Evolutionary conservation across 1,140 invertebrate species (phyloP).

Genomic region (Heliconius hewitsoni): DNA sequence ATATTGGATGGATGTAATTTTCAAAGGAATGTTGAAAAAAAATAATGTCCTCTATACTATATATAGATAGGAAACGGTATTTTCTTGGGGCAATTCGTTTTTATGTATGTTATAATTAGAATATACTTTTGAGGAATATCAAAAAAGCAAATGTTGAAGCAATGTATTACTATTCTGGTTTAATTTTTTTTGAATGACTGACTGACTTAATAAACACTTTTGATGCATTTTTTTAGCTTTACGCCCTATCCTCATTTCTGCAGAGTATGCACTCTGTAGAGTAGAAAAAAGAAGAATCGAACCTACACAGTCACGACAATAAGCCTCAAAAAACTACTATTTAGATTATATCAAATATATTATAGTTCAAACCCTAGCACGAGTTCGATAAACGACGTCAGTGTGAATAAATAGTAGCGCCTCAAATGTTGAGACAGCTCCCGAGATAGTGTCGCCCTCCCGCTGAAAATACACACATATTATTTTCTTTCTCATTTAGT

Average conservation of each 20-base stretch:
- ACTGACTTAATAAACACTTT: too few relatives aligned
- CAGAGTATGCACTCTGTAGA: too few relatives aligned
- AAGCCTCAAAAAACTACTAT: background rate
- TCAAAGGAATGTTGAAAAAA: slow-evolving; percentile 1
- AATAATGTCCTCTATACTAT: background rate
- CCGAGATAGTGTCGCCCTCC: slow-evolving; percentile 28
- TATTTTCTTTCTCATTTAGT: background rate
- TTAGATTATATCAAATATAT: background rate
- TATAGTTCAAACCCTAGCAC: background rate
- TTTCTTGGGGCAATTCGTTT: background rate
- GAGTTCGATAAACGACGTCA: slow-evolving; percentile 44
- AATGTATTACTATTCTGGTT: too few relatives aligned
- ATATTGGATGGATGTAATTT: slow-evolving; percentile 4
- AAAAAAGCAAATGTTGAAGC: too few relatives aligned
- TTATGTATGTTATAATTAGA: too few relatives aligned
- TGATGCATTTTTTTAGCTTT: too few relatives aligned
- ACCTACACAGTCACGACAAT: too few relatives aligned
- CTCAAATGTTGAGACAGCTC: slow-evolving; percentile 29
- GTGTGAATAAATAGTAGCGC: slow-evolving; percentile 41
- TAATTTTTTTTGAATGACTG: too few relatives aligned
- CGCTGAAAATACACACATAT: slow-evolving; percentile 1
- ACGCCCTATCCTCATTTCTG: too few relatives aligned
- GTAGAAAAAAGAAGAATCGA: too few relatives aligned
- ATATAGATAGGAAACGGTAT: background rate
- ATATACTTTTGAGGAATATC: too few relatives aligned